These are phyloP conservation scores for Galeruca laticollis DNA, from an alignment of 2,888 invertebrate genomes.

Conservation along the genomic window DNA sequence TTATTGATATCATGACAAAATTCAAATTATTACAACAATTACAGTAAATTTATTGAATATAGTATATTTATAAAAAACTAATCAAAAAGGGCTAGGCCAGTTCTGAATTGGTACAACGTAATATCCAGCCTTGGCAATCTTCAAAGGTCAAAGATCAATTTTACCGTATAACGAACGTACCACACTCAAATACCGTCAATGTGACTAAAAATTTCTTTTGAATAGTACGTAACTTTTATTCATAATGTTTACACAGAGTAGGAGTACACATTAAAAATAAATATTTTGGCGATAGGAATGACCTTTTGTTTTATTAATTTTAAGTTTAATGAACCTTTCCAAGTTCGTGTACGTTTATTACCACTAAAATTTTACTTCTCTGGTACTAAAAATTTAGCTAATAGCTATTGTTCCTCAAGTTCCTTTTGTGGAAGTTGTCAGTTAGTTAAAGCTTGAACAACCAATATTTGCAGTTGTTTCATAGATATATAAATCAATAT, in stretches of 20 bases:
- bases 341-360: neutral
- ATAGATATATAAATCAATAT: neutral
- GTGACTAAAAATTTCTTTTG: slow-evolving; percentile 38
- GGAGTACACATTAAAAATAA: neutral
- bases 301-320: neutral
- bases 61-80: too few relatives aligned
- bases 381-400: neutral
- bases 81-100: slow-evolving; percentile 7
- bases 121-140: slow-evolving; percentile 57
- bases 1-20: too few relatives aligned
- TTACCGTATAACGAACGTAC: slow-evolving; percentile 53
- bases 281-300: neutral
- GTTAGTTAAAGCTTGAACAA: neutral
- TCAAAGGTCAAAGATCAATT: slow-evolving; percentile 60
- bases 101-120: slow-evolving; percentile 14
- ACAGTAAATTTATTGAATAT: too few relatives aligned
- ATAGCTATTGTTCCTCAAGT: neutral
- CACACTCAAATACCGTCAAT: slow-evolving; percentile 37
- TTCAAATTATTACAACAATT: too few relatives aligned
- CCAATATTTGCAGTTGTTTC: neutral
- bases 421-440: neutral
- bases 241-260: neutral
- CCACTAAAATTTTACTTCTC: neutral
- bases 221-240: neutral
- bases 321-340: neutral